These are phyloP conservation scores for Solea senegalensis DNA, from an alignment of 2,113 vertebrate species.

Conservation along the genomic window DNA sequence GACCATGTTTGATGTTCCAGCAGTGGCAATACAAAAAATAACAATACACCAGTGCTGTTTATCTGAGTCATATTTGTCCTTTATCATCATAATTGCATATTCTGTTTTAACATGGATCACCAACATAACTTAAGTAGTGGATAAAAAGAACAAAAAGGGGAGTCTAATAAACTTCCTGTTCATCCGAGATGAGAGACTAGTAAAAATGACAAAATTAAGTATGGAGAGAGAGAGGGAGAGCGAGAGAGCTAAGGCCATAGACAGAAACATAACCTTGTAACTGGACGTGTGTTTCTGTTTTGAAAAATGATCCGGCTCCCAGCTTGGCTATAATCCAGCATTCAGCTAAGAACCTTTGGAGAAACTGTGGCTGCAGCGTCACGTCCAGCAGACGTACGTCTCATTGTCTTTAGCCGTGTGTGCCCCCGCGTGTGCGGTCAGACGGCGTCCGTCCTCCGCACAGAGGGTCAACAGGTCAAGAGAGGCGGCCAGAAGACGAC, in stretches of 20 bases:
- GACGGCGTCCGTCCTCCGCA: conserved; percentile 8
- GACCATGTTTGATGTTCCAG: conserved; percentile 70
- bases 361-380: conserved; percentile 58
- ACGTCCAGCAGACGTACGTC: conserved; percentile 39
- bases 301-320: conserved; percentile 41
- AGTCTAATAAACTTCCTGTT: conserved; percentile 42
- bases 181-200: conserved; percentile 27
- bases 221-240: conserved; percentile 45
- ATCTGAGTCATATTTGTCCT: conserved; percentile 73
- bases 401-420: conserved; percentile 20
- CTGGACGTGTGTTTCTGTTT: conserved; percentile 36
- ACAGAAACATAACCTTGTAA: conserved; percentile 63
- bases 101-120: conserved; percentile 75
- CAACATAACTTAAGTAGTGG: conserved; percentile 66
- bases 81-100: conserved; percentile 70
- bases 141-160: conserved; percentile 32
- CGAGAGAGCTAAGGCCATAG: conserved; percentile 58
- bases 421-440: conserved; percentile 1
- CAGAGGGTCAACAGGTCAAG: not conserved
- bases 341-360: conserved; percentile 43
- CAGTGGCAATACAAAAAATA: conserved; percentile 75
- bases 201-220: conserved; percentile 53
- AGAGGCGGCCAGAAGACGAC: conserved; percentile 19
- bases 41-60: conserved; percentile 79
- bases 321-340: conserved; percentile 43